Evolutionary conservation across 2,888 invertebrate genomes (phyloP).

Genomic region (Dione juno): DNA sequence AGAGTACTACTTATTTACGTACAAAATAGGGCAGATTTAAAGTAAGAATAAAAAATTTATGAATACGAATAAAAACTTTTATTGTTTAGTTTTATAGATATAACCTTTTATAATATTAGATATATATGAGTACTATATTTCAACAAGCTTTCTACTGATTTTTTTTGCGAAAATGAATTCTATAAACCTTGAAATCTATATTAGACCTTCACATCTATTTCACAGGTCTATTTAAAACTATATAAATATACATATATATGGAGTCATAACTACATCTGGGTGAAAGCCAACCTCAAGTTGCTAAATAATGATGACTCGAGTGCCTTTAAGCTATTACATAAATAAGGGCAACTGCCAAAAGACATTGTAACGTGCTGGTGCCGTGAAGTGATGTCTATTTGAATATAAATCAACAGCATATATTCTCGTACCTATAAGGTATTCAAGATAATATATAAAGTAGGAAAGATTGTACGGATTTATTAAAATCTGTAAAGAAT

Average conservation of each 20-base stretch:
- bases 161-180: too few species aligned
- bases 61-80: too few species aligned
- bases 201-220: background rate
- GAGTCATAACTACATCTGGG: conserved; percentile 48
- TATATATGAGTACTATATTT: too few species aligned
- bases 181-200: background rate
- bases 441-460: too few species aligned
- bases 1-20: too few species aligned
- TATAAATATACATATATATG: conserved; percentile 28
- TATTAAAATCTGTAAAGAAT: too few species aligned
- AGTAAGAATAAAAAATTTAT: too few species aligned
- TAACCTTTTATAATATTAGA: too few species aligned
- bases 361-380: conserved; percentile 28
- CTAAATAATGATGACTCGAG: conserved; percentile 38
- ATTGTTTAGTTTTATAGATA: too few species aligned
- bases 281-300: conserved; percentile 43
- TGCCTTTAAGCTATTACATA: conserved; percentile 18
- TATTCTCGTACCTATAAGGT: background rate
- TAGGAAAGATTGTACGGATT: too few species aligned
- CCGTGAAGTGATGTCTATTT: conserved; percentile 28
- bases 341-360: conserved; percentile 39
- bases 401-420: conserved; percentile 21
- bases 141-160: too few species aligned
- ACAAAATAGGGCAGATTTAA: too few species aligned
- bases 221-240: background rate